Evolutionary conservation across 2,797 vertebrate genomes (phyloP).

Genomic region (Nasua narica): DNA sequence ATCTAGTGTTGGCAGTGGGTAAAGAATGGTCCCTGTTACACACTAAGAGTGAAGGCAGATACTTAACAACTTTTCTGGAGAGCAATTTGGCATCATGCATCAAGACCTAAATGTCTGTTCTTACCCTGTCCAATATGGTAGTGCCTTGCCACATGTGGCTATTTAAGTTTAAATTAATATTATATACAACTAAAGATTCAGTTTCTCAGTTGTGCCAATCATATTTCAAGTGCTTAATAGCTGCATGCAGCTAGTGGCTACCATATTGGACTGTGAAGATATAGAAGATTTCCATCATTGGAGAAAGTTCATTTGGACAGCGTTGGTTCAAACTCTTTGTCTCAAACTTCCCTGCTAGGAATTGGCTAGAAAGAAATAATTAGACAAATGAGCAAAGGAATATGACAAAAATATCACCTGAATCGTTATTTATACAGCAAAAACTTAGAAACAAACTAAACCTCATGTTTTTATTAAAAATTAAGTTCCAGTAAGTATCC

Average conservation of each 20-base stretch:
- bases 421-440: conserved; percentile 26
- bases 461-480: conserved; percentile 1
- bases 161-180: conserved; percentile 28
- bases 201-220: conserved; percentile 6
- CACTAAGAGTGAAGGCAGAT: background rate
- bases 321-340: background rate
- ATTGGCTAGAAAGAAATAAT: conserved; percentile 44
- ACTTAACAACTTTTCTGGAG: conserved; percentile 14
- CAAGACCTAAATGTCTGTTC: background rate
- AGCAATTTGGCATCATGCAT: background rate
- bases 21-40: conserved; percentile 7
- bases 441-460: background rate
- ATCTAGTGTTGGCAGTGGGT: background rate
- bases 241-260: background rate
- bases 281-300: background rate
- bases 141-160: background rate
- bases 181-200: background rate
- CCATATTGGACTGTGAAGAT: background rate
- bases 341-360: background rate
- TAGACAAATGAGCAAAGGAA: background rate
- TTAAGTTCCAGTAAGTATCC: background rate
- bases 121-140: background rate
- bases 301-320: background rate
- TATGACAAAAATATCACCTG: background rate
- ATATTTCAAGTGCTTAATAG: background rate